phyloP scores from a whole-genome alignment of 2,113 vertebrate genomes.

The Cyphomyrus discorhynchus region DNA sequence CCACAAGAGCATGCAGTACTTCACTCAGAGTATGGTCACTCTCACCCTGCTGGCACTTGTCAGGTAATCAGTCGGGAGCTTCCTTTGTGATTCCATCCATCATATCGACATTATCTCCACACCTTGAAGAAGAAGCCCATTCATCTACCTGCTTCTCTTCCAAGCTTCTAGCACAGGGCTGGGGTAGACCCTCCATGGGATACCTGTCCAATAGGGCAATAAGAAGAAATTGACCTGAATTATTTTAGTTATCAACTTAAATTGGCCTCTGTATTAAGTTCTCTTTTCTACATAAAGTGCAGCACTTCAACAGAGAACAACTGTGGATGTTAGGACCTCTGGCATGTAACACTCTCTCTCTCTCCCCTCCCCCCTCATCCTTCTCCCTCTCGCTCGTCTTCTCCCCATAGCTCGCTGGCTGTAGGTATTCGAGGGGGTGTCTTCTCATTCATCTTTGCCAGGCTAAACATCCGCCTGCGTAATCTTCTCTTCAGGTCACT shows the following conservation, averaged over 20 bases:
- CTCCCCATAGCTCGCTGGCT: conserved; percentile 78
- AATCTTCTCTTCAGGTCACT: conserved; percentile 84
- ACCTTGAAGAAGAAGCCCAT: not conserved
- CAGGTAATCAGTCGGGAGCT: conserved; percentile 62
- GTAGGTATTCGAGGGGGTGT: conserved; percentile 84
- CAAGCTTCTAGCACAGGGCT: not conserved
- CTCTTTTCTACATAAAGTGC: not conserved
- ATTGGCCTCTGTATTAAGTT: not conserved
- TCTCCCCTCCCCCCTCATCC: too few species aligned
- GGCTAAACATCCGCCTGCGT: conserved; percentile 84
- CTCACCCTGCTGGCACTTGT: conserved; percentile 68
- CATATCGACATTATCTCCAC: not conserved
- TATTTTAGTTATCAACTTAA: not conserved
- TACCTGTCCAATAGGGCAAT: not conserved
- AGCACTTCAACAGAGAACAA: not conserved
- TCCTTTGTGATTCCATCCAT: not conserved
- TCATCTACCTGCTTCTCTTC: not conserved
- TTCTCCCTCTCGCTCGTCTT: conserved; percentile 40
- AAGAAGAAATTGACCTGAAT: not conserved
- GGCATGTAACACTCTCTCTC: not conserved
- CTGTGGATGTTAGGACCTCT: not conserved
- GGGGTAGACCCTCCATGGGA: not conserved
- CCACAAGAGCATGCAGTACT: conserved; percentile 81
- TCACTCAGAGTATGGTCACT: conserved; percentile 64
- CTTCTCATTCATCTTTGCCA: conserved; percentile 81